Percentiles rank a stretch among this genome's conserved stretches.
These are phyloP conservation scores for Turnix velox DNA, from an alignment of 2,113 vertebrate genomes.

Conservation along the genomic window DNA sequence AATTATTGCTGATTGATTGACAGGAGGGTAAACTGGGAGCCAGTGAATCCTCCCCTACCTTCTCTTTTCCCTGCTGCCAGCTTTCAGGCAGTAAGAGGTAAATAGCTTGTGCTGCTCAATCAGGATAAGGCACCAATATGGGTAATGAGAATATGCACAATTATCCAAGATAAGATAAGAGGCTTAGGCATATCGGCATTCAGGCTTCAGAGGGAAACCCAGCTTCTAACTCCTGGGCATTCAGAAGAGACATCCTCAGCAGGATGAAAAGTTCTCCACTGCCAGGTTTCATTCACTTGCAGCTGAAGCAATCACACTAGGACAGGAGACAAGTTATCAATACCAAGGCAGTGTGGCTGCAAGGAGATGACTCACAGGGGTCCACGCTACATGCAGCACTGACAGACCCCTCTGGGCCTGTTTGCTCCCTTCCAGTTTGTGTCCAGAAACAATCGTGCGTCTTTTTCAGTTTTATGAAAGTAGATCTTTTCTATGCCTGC, in stretches of 20 bases:
- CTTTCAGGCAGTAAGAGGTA: background rate
- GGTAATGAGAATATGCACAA: background rate
- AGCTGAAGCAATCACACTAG: background rate
- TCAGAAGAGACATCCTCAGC: background rate
- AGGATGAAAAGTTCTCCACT: accelerated
- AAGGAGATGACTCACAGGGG: accelerated
- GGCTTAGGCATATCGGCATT: background rate
- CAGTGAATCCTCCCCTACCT: background rate
- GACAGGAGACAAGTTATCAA: background rate
- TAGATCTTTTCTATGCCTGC: background rate
- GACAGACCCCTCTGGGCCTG: background rate
- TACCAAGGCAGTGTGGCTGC: accelerated
- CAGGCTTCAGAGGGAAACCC: background rate
- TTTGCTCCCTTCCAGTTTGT: background rate
- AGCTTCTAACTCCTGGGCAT: background rate
- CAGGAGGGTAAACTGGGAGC: slow-evolving; percentile 18
- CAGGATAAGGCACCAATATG: background rate
- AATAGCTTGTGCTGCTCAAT: background rate
- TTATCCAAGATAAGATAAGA: background rate
- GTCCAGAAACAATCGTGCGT: background rate
- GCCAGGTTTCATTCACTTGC: background rate
- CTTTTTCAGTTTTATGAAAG: background rate
- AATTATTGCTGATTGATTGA: slow-evolving; percentile 31
- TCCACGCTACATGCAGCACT: accelerated
- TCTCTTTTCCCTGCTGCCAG: background rate